These are phyloP conservation scores for Corynorhinus townsendii DNA, from an alignment of 2,113 vertebrate genomes.

Conservation along the genomic window DNA sequence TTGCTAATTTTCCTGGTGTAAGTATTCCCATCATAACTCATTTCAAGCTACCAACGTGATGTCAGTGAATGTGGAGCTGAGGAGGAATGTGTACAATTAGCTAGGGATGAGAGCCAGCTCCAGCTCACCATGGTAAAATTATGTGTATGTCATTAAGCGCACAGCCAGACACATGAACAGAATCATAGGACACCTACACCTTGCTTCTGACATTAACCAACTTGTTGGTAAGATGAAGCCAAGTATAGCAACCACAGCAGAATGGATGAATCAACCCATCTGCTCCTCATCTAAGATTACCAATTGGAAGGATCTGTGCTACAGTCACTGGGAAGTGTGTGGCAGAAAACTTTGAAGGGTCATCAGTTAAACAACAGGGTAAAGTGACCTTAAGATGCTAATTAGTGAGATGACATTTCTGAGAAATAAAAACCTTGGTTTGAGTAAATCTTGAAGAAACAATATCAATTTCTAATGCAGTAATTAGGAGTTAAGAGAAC, in stretches of 20 bases:
- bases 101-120: not conserved
- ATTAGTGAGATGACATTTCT: not conserved
- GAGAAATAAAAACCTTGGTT: not conserved
- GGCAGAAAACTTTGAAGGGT: not conserved
- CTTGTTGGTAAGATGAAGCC: not conserved
- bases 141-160: rapidly evolving
- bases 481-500: not conserved
- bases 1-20: not conserved
- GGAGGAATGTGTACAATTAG: not conserved
- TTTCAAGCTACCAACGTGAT: not conserved
- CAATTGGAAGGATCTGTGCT: not conserved
- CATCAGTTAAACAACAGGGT: not conserved
- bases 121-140: not conserved
- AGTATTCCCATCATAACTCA: not conserved
- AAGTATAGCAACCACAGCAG: not conserved
- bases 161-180: not conserved
- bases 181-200: not conserved
- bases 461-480: not conserved
- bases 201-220: not conserved
- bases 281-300: not conserved
- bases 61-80: not conserved
- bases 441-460: not conserved
- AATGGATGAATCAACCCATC: not conserved
- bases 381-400: not conserved
- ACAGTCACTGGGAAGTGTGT: not conserved